Evolutionary conservation across 2,113 vertebrate genomes (phyloP).

Genomic region (Colaptes auratus): DNA sequence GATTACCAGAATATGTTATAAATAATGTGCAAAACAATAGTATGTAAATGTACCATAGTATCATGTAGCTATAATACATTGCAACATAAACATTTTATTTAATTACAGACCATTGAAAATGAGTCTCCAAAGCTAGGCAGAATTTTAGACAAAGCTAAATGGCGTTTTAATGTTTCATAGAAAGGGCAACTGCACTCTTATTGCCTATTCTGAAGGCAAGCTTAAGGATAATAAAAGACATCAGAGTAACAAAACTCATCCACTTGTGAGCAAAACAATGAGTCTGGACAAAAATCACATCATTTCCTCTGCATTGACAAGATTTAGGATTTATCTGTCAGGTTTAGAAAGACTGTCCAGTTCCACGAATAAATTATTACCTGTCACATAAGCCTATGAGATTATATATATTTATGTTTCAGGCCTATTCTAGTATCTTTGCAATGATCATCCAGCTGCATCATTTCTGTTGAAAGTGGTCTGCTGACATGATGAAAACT

Average conservation of each 20-base stretch:
- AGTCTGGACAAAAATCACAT: background rate
- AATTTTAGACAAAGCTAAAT: slow-evolving; percentile 17
- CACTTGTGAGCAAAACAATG: background rate
- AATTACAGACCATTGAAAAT: background rate
- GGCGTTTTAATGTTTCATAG: background rate
- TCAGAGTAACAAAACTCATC: background rate
- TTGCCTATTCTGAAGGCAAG: background rate
- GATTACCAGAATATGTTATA: background rate
- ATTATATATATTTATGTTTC: background rate
- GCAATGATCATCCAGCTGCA: background rate
- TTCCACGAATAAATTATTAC: background rate
- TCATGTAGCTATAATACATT: background rate
- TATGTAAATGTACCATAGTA: background rate
- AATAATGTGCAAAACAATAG: slow-evolving; percentile 16
- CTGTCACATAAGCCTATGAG: background rate
- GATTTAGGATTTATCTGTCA: background rate
- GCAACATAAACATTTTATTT: slow-evolving; percentile 21
- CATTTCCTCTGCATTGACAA: background rate
- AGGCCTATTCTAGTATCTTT: background rate
- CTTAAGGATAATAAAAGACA: background rate
- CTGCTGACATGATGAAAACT: background rate
- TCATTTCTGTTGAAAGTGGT: background rate
- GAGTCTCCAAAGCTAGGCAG: background rate
- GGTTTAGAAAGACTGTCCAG: background rate
- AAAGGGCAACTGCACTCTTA: background rate